Conservation (phyloP, 2,113 vertebrate species). For the Rallus limicola region DNA sequence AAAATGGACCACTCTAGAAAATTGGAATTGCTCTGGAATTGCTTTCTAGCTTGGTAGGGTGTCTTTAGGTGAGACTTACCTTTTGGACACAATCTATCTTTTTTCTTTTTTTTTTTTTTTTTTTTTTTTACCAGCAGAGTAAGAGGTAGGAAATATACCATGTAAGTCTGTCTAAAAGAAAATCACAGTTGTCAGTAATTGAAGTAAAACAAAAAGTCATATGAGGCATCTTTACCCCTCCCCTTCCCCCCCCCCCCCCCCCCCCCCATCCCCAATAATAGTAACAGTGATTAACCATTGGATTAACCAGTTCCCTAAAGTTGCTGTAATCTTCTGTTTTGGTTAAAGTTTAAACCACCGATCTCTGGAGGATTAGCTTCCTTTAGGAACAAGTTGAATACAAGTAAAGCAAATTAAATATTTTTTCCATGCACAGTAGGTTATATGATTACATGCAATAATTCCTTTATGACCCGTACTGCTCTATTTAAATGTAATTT, state of each 20-base stretch:
- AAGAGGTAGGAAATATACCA: not conserved
- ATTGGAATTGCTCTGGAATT: not conserved
- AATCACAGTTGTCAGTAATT: not conserved
- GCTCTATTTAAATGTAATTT: not conserved
- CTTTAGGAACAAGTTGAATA: not conserved
- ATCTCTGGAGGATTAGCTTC: not conserved
- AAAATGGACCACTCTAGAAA: not conserved
- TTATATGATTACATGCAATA: not conserved
- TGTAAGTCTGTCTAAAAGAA: not conserved
- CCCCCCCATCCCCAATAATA: not conserved
- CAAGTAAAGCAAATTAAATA: not conserved
- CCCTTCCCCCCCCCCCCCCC: too few species aligned
- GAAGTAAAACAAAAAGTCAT: not conserved
- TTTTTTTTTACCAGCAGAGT: not conserved
- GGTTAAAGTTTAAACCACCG: not conserved
- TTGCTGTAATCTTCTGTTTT: not conserved
- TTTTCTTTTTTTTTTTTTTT: not conserved
- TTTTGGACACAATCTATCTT: not conserved
- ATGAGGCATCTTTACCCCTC: not conserved
- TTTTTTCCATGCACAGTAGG: not conserved
- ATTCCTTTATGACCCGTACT: not conserved
- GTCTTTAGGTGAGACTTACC: not conserved
- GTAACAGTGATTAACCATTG: not conserved
- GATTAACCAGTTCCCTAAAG: not conserved
- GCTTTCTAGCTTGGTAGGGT: not conserved